Conservation (phyloP, 1,140 invertebrate genomes). For the Pseudomyrmex gracilis region DNA sequence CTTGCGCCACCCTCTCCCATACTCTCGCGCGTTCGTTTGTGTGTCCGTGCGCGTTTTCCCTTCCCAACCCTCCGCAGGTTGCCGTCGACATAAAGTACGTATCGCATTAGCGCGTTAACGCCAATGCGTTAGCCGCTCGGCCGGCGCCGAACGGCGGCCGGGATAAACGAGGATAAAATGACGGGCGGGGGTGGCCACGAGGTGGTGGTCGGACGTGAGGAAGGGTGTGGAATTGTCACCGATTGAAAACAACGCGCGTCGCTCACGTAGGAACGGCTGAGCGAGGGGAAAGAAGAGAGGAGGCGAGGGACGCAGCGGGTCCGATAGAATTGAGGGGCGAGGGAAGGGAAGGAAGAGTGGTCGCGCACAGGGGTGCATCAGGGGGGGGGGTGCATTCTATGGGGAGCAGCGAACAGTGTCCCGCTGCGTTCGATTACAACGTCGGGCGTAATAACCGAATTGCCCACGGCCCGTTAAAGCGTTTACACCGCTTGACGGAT, state of each 20-base stretch:
- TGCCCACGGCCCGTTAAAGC: slow-evolving; percentile 79
- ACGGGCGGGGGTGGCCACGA: slow-evolving; percentile 57
- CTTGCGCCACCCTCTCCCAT: slow-evolving; percentile 30
- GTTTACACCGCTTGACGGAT: slow-evolving; percentile 78
- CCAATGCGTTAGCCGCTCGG: slow-evolving; percentile 81
- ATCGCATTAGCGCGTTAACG: slow-evolving; percentile 83
- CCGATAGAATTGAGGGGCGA: not conserved
- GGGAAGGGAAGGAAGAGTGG: not conserved
- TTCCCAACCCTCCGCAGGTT: slow-evolving; percentile 53
- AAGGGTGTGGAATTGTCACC: slow-evolving; percentile 73
- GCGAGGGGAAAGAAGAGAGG: not conserved
- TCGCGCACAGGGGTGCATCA: slow-evolving; percentile 45
- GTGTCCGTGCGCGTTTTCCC: slow-evolving; percentile 29
- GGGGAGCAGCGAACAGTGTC: slow-evolving; percentile 63
- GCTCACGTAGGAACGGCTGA: slow-evolving; percentile 52
- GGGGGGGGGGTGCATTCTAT: slow-evolving; percentile 58
- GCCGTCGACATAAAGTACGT: slow-evolving; percentile 79
- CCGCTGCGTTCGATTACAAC: slow-evolving; percentile 76
- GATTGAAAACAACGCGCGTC: slow-evolving; percentile 76
- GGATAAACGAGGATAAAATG: slow-evolving; percentile 78
- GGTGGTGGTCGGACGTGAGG: slow-evolving; percentile 52
- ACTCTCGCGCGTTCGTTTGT: not conserved
- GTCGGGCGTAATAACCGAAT: slow-evolving; percentile 79
- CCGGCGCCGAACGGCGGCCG: slow-evolving; percentile 78
- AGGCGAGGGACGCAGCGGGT: slow-evolving; percentile 1